phyloP scores from a whole-genome alignment of 2,113 vertebrate genomes.

The Ageneiosus marmoratus region DNA sequence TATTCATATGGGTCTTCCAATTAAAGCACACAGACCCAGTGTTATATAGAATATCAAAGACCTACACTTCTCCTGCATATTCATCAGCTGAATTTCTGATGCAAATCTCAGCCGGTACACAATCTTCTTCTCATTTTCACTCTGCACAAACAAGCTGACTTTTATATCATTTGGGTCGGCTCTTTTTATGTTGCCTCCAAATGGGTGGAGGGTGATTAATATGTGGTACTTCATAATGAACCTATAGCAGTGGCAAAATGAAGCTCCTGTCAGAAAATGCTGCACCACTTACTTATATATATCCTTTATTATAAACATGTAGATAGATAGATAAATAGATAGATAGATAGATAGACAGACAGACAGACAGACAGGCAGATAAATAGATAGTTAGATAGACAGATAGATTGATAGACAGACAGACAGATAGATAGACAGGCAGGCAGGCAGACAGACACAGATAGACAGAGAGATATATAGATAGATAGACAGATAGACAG shows the following conservation, averaged over 20 bases:
- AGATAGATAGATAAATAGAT: too few species aligned
- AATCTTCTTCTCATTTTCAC: constrained; percentile 21
- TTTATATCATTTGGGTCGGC: not conserved
- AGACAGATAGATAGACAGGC: too few species aligned
- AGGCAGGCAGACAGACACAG: too few species aligned
- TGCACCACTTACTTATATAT: too few species aligned
- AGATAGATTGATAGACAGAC: too few species aligned
- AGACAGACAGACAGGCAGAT: too few species aligned
- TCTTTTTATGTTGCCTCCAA: not conserved
- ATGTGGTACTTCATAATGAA: constrained; percentile 6
- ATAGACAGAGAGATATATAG: too few species aligned
- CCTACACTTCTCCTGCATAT: constrained; percentile 39
- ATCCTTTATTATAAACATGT: too few species aligned
- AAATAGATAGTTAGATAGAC: too few species aligned
- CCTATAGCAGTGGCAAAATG: not conserved
- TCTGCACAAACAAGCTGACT: constrained; percentile 4
- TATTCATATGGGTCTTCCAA: constrained; percentile 51
- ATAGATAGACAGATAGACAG: too few species aligned
- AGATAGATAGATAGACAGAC: too few species aligned
- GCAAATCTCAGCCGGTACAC: constrained; percentile 27
- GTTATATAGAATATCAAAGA: constrained; percentile 49
- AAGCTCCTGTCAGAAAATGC: too few species aligned
- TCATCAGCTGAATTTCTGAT: constrained; percentile 45
- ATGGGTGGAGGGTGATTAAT: not conserved
- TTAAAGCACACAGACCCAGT: constrained; percentile 45